A percentile compares a stretch with the other conserved stretches of the same genome.
phyloP scores from a whole-genome alignment of 2,113 vertebrate species.

The Struthio camelus region DNA sequence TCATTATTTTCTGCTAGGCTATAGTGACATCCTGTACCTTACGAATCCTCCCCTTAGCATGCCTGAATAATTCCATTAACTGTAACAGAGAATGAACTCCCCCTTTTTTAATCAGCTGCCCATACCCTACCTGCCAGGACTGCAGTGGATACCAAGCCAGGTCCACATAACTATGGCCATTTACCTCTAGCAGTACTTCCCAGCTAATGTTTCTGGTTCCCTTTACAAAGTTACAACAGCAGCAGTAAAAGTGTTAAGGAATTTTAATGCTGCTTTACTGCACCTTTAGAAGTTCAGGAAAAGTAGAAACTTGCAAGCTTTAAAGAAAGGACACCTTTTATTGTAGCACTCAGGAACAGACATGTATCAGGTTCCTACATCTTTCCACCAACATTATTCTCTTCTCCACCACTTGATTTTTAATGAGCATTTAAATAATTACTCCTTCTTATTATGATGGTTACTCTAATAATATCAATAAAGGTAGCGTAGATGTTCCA shows the following conservation, averaged over 20 bases:
- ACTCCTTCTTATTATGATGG: slow-evolving; percentile 47
- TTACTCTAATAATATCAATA: slow-evolving; percentile 67
- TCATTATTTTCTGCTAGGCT: slow-evolving; percentile 56
- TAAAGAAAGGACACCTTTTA: slow-evolving; percentile 60
- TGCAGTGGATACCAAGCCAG: not conserved
- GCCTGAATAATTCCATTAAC: slow-evolving; percentile 55
- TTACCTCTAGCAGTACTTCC: slow-evolving; percentile 27
- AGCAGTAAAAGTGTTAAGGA: slow-evolving; percentile 45
- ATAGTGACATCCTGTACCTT: slow-evolving; percentile 64
- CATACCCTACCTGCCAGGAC: slow-evolving; percentile 24
- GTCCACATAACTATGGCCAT: not conserved
- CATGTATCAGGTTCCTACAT: slow-evolving; percentile 1
- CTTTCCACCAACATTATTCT: not conserved
- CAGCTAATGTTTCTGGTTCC: not conserved
- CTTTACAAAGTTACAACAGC: slow-evolving; percentile 22
- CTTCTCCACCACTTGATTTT: not conserved
- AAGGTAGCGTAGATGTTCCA: slow-evolving; percentile 46
- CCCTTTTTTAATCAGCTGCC: slow-evolving; percentile 1
- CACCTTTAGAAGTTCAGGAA: slow-evolving; percentile 35
- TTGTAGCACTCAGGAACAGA: slow-evolving; percentile 36
- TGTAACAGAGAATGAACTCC: not conserved
- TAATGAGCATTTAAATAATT: slow-evolving; percentile 72
- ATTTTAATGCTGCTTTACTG: slow-evolving; percentile 44
- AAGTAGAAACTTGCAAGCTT: slow-evolving; percentile 35
- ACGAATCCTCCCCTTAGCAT: slow-evolving; percentile 34